Base-by-base conservation (phyloP, 2,113 vertebrate species). In the Egretta garzetta region DNA sequence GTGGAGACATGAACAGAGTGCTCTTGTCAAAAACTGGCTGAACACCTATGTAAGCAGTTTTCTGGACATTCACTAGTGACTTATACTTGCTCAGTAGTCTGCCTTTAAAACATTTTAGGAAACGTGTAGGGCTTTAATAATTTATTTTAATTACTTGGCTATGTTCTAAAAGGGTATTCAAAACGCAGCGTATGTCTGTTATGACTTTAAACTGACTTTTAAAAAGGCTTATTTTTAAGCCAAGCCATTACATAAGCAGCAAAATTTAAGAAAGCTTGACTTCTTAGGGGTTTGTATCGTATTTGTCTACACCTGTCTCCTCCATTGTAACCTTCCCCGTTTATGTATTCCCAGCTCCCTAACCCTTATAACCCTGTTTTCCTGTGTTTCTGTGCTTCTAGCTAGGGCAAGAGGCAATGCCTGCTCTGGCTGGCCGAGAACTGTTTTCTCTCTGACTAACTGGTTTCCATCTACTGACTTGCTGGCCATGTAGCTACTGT, bases 21-120 rank as follows among this genome's bases (percentile, higher is more conserved):
- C 58, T 86, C 79, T 91, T 88, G 86, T 96, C 58, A 80, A 92
- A 95, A 94, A 47, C 39, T 92, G 86, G 67, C 62, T 80, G 66
- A 75, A 72, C n/a, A 63, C 17, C 79, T 96, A 43, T 64, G 62
- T 82, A 63, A 91, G 85, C 60, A 63, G 6, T 73, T 74, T 82
- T 76, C 66, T 88, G 80, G 67, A 41, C 52, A 10, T 75, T 92
- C 52, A 49, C 41, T 50, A 8, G 33, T 79, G 66, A 47, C 47
- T 77, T 73, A 50, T 6, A 16, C 37, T 90, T 88, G 20, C 30
- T 91, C 23, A 52, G 49, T 24, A 80, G 33, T 68, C 43, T 92
- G 2, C 11, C 20, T 95, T 83, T 82, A 68, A 80, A 73, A 47
- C 37, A 45, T 17, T 68, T 22, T 52, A 64, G 52, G 47, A 94